phyloP scores from a whole-genome alignment of 2,113 vertebrate genomes.

The Bufo bufo region DNA sequence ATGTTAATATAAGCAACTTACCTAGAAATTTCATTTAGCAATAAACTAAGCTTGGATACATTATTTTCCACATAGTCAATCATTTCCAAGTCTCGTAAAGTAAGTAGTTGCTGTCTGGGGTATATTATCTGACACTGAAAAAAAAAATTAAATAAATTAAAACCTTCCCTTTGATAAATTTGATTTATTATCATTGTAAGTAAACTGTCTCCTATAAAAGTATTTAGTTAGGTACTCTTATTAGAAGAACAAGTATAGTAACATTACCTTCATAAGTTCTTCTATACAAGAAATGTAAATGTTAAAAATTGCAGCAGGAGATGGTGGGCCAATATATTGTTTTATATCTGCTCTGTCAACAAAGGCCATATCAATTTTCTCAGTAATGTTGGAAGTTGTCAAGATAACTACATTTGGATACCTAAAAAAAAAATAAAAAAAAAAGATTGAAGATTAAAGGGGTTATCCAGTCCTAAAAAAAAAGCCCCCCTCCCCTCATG shows the following conservation, averaged over 20 bases:
- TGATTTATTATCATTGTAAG: background rate
- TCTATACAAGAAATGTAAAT: conserved; percentile 95
- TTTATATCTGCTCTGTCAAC: conserved; percentile 97
- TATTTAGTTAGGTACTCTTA: too few relatives aligned
- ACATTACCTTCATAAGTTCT: conserved; percentile 94
- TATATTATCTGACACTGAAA: conserved; percentile 91
- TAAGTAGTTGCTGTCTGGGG: conserved; percentile 91
- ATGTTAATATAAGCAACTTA: conserved; percentile 62
- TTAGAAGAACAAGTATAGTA: conserved; percentile 14
- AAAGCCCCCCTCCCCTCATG: too few relatives aligned
- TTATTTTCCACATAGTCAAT: conserved; percentile 87
- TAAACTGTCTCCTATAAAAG: too few relatives aligned
- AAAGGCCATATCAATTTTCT: conserved; percentile 95
- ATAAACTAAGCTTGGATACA: conserved; percentile 85
- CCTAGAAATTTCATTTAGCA: conserved; percentile 84
- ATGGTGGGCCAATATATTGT: conserved; percentile 93
- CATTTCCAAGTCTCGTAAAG: conserved; percentile 88
- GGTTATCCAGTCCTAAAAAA: too few relatives aligned
- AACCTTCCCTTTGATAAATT: background rate
- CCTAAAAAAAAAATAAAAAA: conserved; percentile 66
- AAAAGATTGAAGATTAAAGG: too few relatives aligned
- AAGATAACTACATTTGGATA: conserved; percentile 95
- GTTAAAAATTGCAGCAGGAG: conserved; percentile 87
- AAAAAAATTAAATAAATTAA: conserved; percentile 27
- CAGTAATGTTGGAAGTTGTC: conserved; percentile 95